Evolutionary conservation across 1,140 invertebrate species (phyloP), one percentile per base, ranked within the genome.

Genomic region (Cyrtorhinus lividipennis): DNA sequence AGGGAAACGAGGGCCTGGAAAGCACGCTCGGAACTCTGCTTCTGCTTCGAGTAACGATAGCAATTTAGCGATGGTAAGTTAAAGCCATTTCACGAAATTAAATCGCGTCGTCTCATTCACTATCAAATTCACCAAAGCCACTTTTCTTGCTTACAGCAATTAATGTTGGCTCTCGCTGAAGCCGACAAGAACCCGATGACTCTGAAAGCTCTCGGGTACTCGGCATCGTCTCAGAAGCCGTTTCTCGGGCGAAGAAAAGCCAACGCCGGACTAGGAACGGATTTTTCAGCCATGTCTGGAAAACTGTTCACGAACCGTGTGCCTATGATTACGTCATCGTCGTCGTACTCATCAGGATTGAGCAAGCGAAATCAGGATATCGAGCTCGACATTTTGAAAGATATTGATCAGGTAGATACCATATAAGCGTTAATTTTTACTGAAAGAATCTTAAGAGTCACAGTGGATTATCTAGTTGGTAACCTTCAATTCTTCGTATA

Each of bases 401-500:
- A 63, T 48, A 63, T 63, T 46, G 56, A 63, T 20, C 48, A 38
- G 24, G 62, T 57, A n/a, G n/a, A n/a, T n/a, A n/a, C n/a, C n/a
- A n/a, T n/a, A n/a, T n/a, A n/a, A n/a, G n/a, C n/a, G n/a, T n/a
- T n/a, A n/a, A n/a, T n/a, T n/a, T n/a, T n/a, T n/a, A n/a, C n/a
- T n/a, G n/a, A n/a, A n/a, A n/a, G n/a, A n/a, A n/a, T n/a, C n/a
- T n/a, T n/a, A n/a, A n/a, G n/a, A n/a, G n/a, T n/a, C n/a, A n/a
- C n/a, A n/a, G n/a, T n/a, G n/a, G n/a, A n/a, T n/a, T n/a, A n/a
- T n/a, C n/a, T n/a, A n/a, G n/a, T n/a, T n/a, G n/a, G n/a, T n/a
- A n/a, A n/a, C n/a, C n/a, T n/a, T n/a, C n/a, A n/a, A n/a, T n/a
- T n/a, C n/a, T n/a, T n/a, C n/a, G n/a, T n/a, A n/a, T n/a, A n/a